phyloP scores from a whole-genome alignment of 2,797 vertebrate species.

The Syndactyla subalaris region DNA sequence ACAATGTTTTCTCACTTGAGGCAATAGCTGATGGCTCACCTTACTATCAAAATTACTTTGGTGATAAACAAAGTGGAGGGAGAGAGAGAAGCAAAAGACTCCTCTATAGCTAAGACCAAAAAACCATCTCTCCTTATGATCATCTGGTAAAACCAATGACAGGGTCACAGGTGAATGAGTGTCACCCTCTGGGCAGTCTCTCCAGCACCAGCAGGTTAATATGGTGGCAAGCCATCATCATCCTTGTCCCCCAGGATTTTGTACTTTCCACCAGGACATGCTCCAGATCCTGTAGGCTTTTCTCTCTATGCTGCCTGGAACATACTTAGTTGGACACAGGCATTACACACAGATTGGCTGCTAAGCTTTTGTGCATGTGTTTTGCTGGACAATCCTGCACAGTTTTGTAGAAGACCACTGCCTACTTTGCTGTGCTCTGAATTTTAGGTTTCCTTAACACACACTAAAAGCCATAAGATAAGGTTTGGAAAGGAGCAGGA shows the following conservation, averaged over 20 bases:
- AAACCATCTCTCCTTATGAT: neutral
- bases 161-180: neutral
- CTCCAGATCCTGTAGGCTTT: neutral
- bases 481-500: neutral
- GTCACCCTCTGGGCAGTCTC: neutral
- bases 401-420: neutral
- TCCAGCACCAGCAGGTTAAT: neutral
- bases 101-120: neutral
- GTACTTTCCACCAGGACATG: neutral
- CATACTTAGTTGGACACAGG: neutral
- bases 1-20: neutral
- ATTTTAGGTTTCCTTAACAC: neutral
- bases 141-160: neutral
- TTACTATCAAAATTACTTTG: neutral
- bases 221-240: fast-evolving
- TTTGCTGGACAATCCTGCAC: neutral
- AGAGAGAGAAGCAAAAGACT: neutral
- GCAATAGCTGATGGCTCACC: neutral
- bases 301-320: neutral
- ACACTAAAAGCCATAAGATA: neutral
- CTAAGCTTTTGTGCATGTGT: neutral
- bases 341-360: neutral
- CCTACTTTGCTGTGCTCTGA: neutral
- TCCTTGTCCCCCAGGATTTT: neutral
- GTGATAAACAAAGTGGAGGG: fast-evolving